phyloP scores from a whole-genome alignment of 2,888 invertebrate species.

The Neoascia interrupta region DNA sequence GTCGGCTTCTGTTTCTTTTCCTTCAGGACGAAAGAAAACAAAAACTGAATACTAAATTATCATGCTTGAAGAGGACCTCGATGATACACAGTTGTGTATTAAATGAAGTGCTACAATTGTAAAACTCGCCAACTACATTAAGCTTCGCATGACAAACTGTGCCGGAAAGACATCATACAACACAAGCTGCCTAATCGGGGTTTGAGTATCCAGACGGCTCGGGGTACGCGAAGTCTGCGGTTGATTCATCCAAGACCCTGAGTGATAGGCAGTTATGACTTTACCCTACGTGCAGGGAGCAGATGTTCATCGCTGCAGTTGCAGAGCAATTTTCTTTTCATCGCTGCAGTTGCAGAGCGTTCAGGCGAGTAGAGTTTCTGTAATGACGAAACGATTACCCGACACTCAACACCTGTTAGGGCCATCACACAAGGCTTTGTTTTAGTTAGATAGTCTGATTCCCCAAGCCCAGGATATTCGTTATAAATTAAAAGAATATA shows the following conservation, averaged over 20 bases:
- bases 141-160: conserved; percentile 88
- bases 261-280: conserved; percentile 79
- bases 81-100: conserved; percentile 93
- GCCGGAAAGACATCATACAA: conserved; percentile 76
- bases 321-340: conserved; percentile 93
- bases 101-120: conserved; percentile 90
- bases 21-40: too few species aligned
- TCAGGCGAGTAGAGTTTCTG: too few species aligned
- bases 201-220: conserved; percentile 74
- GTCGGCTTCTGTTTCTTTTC: too few species aligned
- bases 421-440: too few species aligned
- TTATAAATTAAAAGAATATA: too few species aligned
- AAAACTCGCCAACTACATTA: conserved; percentile 92
- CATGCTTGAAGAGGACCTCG: conserved; percentile 83
- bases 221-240: conserved; percentile 72
- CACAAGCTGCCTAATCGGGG: conserved; percentile 73
- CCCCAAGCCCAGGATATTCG: too few species aligned
- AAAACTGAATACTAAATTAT: conserved; percentile 63
- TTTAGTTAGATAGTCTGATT: too few species aligned
- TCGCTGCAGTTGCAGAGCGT: conserved; percentile 88
- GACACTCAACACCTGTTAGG: too few species aligned
- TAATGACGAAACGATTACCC: too few species aligned
- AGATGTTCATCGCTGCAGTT: too few species aligned
- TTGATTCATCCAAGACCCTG: conserved; percentile 74
- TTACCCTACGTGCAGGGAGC: conserved; percentile 85